Conservation (phyloP, 2,888 invertebrate genomes). For the Penaeus monodon region DNA sequence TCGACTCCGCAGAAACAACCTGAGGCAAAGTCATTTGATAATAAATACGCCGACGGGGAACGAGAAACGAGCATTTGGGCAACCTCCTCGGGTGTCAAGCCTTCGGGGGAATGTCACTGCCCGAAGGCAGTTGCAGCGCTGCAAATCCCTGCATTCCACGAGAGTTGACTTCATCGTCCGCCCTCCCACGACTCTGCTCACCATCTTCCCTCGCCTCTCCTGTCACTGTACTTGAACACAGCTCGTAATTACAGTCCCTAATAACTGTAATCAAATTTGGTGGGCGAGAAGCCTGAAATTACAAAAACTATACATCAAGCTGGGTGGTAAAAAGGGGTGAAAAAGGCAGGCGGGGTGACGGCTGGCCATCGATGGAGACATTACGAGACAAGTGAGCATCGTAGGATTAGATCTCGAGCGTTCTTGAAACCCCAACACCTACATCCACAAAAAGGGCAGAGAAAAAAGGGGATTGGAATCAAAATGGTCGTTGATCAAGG, state of each 20-base stretch:
- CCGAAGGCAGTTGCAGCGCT: constrained; percentile 1
- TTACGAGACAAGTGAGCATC: constrained; percentile 37
- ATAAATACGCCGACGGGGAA: too few species aligned
- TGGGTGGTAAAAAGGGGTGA: constrained; percentile 50
- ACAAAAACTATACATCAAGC: constrained; percentile 55
- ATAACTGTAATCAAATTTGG: constrained; percentile 58
- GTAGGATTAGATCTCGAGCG: constrained; percentile 9
- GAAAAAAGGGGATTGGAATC: constrained; percentile 39
- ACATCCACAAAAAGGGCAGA: constrained; percentile 6
- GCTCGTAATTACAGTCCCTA: constrained; percentile 46
- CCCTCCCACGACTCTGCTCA: constrained; percentile 15
- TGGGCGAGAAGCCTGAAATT: constrained; percentile 54
- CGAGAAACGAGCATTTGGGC: neutral
- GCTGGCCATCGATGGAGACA: constrained; percentile 44
- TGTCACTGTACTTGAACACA: constrained; percentile 50
- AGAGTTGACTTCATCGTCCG: constrained; percentile 38
- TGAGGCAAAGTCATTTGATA: too few species aligned
- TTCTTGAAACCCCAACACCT: constrained; percentile 16
- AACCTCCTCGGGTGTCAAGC: neutral
- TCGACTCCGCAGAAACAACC: neutral
- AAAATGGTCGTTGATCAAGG: constrained; percentile 49
- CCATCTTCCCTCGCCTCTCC: constrained; percentile 10
- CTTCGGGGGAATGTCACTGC: neutral
- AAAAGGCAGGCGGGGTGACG: constrained; percentile 20
- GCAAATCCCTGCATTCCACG: constrained; percentile 20